Conservation (phyloP, 2,888 invertebrate genomes). For the Drosophila melanosoma region DNA sequence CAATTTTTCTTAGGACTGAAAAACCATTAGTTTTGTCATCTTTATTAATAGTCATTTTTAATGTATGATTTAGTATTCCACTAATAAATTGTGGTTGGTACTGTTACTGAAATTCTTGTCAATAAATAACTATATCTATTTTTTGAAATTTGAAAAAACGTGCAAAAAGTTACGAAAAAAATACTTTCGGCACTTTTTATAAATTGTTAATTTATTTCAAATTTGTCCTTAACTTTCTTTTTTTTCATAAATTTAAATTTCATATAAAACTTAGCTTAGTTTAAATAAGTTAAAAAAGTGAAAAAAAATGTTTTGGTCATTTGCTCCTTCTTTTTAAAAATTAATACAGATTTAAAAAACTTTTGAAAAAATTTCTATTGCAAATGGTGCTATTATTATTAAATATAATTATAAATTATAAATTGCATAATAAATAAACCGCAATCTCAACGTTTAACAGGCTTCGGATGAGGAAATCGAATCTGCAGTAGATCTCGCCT, state of each 20-base stretch:
- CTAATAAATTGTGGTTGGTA: neutral
- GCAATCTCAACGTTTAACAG: constrained; percentile 83
- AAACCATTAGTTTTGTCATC: neutral
- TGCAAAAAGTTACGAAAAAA: neutral
- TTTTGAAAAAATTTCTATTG: neutral
- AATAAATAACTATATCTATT: neutral
- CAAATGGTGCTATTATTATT: neutral
- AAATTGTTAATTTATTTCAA: no score
- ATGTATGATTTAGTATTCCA: neutral
- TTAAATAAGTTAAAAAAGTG: neutral
- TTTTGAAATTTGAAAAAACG: neutral
- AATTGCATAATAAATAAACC: constrained; percentile 30
- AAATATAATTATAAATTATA: no score
- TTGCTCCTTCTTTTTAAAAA: neutral
- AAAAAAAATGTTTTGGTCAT: neutral
- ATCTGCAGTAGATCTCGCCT: constrained; percentile 88
- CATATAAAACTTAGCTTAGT: neutral
- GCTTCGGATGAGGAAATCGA: constrained; percentile 89
- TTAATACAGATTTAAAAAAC: neutral
- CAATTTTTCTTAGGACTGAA: neutral
- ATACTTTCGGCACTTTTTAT: neutral
- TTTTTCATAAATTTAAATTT: neutral
- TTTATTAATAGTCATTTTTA: neutral
- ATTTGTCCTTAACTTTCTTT: neutral
- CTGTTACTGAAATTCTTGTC: neutral